Base-by-base conservation (phyloP, 2,113 vertebrate species). In the Chloropsis hardwickii region DNA sequence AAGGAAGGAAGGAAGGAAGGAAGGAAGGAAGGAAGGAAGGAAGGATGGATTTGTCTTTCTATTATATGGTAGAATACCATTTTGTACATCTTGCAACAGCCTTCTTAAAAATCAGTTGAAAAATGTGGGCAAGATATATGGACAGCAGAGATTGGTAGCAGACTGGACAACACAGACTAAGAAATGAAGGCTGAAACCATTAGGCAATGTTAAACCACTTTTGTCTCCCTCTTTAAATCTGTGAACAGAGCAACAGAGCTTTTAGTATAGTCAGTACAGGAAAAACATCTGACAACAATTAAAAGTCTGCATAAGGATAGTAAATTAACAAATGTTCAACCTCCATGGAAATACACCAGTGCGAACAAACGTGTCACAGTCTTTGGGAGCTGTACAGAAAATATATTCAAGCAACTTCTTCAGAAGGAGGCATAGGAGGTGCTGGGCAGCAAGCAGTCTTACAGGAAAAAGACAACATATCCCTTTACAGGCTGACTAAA, bases 201-300 rank as follows among this genome's bases (percentile, higher is more conserved):
- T 90, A 79, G 66, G 72, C 35, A 86, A 56, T 11, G 2, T 72
- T 69, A 81, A 96, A 84, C 6, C 15, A 48, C 33, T 64, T 42
- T 62, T 81, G 4, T 83, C 12, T 7, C 8, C n/a, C 12, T 84
- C 53, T 66, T 73, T 53, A 57, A 65, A 66, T 73, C 57, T 85
- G 83, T 47, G 45, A 93, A 92, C n/a, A 70, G 9, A 64, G 33
- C 12, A 73, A 72, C 20, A 69, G 35, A 67, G 14, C 14, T 90
- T 85, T 88, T 85, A 51, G 40, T 78, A 54, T 60, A 4, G 1
- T 67, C 91, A 88, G 40, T 27, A 56, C 21, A 78, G 44, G 10
- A 82, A 64, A 88, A 97, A 86, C 54, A 91, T 84, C 56, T 83
- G 35, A 72, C 23, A 83, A 25, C 17, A 56, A 83, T 92, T 92